Percentiles rank a stretch among this genome's conserved stretches.
These are phyloP conservation scores for Paguma larvata DNA, from an alignment of 2,797 vertebrate species.

Conservation along the genomic window DNA sequence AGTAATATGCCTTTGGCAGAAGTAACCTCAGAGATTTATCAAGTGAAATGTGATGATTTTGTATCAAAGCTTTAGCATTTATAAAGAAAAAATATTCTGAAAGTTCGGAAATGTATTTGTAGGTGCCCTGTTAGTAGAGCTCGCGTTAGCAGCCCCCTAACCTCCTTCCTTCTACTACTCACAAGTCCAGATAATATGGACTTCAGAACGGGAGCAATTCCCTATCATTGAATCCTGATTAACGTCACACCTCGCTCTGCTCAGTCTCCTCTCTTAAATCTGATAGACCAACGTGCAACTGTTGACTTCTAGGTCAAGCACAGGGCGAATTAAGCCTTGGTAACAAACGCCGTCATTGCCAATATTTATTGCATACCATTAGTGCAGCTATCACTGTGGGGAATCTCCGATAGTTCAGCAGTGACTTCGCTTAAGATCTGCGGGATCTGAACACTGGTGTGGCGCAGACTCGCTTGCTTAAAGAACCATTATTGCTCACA, in stretches of 20 bases:
- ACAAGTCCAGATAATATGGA: neutral
- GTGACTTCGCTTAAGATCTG: conserved; percentile 22
- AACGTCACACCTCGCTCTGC: neutral
- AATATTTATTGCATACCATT: neutral
- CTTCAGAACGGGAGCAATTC: conserved; percentile 24
- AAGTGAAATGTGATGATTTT: conserved; percentile 24
- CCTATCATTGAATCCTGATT: neutral
- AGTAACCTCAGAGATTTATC: neutral
- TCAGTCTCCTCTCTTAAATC: conserved; percentile 11
- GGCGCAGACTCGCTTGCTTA: conserved; percentile 25
- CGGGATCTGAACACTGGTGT: neutral
- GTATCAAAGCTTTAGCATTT: conserved; percentile 1
- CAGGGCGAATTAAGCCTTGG: neutral
- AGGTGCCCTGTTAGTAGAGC: neutral
- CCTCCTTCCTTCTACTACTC: neutral
- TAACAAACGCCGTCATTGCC: neutral
- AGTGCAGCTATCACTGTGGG: neutral
- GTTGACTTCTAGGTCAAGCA: neutral
- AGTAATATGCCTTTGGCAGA: conserved; percentile 7
- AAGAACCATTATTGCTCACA: conserved; percentile 38
- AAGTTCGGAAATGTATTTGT: conserved; percentile 10
- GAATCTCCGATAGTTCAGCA: neutral
- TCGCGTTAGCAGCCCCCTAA: neutral
- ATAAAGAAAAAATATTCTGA: neutral
- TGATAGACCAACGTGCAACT: conserved; percentile 17